phyloP scores from a whole-genome alignment of 2,888 invertebrate species.

The Pristionchus japonicus region DNA sequence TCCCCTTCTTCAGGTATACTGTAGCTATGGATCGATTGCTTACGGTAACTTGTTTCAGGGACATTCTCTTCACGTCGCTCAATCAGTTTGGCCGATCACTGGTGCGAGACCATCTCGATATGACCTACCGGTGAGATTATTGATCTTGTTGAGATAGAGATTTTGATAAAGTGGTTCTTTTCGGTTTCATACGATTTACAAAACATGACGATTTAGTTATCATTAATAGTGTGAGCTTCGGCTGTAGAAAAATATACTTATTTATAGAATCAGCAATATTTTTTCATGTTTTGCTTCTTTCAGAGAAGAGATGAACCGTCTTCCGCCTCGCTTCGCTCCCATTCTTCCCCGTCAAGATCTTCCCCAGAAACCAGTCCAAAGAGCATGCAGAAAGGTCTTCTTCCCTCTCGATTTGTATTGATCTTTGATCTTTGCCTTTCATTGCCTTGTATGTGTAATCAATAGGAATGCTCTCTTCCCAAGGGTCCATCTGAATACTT shows the following conservation, averaged over 20 bases:
- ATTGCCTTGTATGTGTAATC: neutral
- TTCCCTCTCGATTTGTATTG: constrained; percentile 67
- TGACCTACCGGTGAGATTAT: constrained; percentile 54
- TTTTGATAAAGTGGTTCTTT: neutral
- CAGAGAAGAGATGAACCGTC: constrained; percentile 58
- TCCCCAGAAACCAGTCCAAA: constrained; percentile 59
- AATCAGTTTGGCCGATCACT: constrained; percentile 66
- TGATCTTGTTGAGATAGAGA: neutral
- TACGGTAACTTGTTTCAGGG: constrained; percentile 57
- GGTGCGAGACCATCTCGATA: constrained; percentile 68
- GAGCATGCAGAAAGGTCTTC: constrained; percentile 70
- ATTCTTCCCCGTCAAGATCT: constrained; percentile 65
- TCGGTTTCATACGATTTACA: neutral
- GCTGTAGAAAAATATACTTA: too few relatives aligned
- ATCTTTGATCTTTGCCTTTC: constrained; percentile 31
- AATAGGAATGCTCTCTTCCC: neutral
- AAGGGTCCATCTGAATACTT: constrained; percentile 3
- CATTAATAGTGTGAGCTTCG: too few relatives aligned
- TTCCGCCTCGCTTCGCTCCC: constrained; percentile 66
- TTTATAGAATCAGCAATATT: too few relatives aligned
- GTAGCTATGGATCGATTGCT: neutral
- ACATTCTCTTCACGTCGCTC: constrained; percentile 69
- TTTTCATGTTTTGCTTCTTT: neutral
- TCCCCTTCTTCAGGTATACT: constrained; percentile 68
- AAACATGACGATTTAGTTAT: neutral